Percentiles rank a stretch among this genome's conserved stretches.
These are phyloP conservation scores for Naja naja DNA, from an alignment of 2,113 vertebrate species.

Conservation along the genomic window DNA sequence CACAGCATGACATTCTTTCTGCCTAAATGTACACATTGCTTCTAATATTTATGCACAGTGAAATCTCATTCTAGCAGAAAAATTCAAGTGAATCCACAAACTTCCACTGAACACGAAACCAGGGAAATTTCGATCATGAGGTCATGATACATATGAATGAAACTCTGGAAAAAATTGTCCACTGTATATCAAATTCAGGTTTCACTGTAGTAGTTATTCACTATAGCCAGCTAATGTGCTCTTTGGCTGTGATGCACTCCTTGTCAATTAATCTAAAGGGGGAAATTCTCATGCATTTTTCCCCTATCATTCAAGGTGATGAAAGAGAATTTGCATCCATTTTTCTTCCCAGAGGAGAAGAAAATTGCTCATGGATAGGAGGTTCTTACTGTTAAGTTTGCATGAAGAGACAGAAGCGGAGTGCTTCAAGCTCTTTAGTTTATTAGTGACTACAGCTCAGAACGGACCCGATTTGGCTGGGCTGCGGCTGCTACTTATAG, in stretches of 20 bases:
- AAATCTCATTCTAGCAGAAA: background rate
- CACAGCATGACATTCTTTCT: background rate
- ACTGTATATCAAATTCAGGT: background rate
- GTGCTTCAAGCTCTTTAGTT: too few species aligned
- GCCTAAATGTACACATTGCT: background rate
- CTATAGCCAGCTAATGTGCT: background rate
- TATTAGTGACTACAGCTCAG: too few species aligned
- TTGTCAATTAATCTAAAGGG: background rate
- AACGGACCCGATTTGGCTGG: too few species aligned
- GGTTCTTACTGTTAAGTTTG: too few species aligned
- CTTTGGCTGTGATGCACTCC: background rate
- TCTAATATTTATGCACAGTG: background rate
- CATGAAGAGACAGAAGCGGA: too few species aligned
- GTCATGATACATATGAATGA: background rate
- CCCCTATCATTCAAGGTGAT: background rate
- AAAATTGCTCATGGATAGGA: background rate
- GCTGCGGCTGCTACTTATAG: too few species aligned
- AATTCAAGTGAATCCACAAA: background rate
- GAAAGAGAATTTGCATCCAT: background rate
- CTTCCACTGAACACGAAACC: background rate
- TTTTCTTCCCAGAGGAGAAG: background rate
- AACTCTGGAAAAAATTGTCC: background rate
- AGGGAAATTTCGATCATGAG: background rate
- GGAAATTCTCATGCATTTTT: background rate
- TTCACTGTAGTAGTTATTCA: background rate